These are phyloP conservation scores for Cyprinodon diabolis DNA, from an alignment of 2,797 vertebrate genomes.

Conservation along the genomic window DNA sequence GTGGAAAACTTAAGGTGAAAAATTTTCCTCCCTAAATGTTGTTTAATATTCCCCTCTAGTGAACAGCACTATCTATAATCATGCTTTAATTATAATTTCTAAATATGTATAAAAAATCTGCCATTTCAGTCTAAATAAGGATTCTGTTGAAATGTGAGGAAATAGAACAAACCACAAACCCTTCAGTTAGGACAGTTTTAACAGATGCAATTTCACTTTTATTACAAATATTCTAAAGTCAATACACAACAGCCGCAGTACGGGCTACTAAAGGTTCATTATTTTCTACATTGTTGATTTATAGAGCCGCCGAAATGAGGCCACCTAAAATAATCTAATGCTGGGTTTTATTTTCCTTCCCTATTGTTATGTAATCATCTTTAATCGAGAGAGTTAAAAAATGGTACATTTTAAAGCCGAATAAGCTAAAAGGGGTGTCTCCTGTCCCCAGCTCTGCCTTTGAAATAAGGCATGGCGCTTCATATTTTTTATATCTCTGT, in stretches of 20 bases:
- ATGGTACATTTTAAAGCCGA: not conserved
- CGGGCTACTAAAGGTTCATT: not conserved
- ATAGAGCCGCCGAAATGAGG: not conserved
- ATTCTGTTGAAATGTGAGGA: constrained; percentile 4
- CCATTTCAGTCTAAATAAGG: not conserved
- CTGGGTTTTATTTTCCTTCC: not conserved
- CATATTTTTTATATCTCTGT: too few species aligned
- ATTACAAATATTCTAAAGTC: not conserved
- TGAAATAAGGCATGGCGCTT: not conserved
- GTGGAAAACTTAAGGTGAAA: not conserved
- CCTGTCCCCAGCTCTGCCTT: not conserved
- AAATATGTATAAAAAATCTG: not conserved
- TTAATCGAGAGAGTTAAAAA: not conserved
- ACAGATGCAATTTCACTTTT: not conserved
- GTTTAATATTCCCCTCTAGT: too few species aligned
- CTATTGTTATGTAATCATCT: not conserved
- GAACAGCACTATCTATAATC: not conserved
- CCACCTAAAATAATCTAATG: not conserved
- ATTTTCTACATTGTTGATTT: not conserved
- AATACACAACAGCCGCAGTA: not conserved
- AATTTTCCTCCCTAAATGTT: not conserved
- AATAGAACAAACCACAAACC: constrained; percentile 3
- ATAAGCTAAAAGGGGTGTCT: not conserved
- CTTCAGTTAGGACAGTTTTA: not conserved
- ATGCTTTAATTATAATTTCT: constrained; percentile 6